Evolutionary conservation across 2,113 vertebrate species (phyloP).

Genomic region (Sebastes fasciatus): DNA sequence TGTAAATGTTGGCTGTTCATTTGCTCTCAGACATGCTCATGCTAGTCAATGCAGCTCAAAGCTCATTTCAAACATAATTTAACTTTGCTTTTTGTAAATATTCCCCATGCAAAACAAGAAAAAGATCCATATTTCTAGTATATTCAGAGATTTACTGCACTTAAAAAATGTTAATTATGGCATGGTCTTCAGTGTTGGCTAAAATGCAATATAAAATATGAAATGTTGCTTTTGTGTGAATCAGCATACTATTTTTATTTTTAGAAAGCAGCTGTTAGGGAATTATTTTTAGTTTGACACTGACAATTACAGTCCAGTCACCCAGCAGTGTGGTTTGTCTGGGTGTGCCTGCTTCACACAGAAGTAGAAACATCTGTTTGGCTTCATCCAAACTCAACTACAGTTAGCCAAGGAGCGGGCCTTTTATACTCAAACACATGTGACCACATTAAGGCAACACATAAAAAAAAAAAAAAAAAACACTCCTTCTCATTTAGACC

Average conservation of each 20-base stretch:
- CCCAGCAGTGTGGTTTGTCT: conserved; percentile 74
- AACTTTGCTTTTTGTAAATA: neutral
- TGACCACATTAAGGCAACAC: conserved; percentile 78
- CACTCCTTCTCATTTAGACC: conserved; percentile 49
- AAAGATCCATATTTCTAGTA: neutral
- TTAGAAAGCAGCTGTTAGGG: conserved; percentile 62
- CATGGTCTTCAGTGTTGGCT: conserved; percentile 1
- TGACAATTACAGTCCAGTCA: conserved; percentile 77
- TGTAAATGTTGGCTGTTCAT: neutral
- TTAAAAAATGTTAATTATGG: neutral
- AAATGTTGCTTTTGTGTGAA: conserved; percentile 35
- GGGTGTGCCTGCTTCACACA: conserved; percentile 80
- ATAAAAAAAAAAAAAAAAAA: conserved; percentile 66
- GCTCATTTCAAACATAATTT: neutral
- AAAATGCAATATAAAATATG: conserved; percentile 7
- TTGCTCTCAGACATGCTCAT: neutral
- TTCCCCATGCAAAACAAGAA: neutral
- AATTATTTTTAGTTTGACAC: conserved; percentile 75
- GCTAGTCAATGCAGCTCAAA: neutral
- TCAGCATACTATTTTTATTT: conserved; percentile 55
- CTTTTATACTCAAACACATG: conserved; percentile 65
- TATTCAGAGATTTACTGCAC: neutral
- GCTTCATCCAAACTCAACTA: conserved; percentile 61
- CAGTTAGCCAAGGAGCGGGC: conserved; percentile 49
- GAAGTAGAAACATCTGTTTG: conserved; percentile 83